Evolutionary conservation across 2,888 invertebrate genomes (phyloP).

Genomic region (Archips crataeganus): DNA sequence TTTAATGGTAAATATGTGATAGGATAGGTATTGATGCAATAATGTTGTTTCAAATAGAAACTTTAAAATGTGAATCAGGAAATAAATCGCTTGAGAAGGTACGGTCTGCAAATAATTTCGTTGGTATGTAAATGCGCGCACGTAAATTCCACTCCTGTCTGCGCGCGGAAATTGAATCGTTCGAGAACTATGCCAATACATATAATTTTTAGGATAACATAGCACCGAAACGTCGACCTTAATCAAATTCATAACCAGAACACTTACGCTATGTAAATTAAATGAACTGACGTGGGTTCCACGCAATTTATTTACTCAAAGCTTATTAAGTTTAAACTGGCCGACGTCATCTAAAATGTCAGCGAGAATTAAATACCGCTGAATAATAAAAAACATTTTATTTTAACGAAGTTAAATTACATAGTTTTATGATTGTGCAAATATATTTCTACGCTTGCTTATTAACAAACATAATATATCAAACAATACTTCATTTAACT

Average conservation of each 20-base stretch:
- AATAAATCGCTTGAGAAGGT: slow-evolving; percentile 72
- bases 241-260: slow-evolving; percentile 34
- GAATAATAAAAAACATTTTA: too few species aligned
- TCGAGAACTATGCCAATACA: slow-evolving; percentile 79
- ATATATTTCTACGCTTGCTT: too few species aligned
- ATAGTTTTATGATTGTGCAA: too few species aligned
- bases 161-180: slow-evolving; percentile 84
- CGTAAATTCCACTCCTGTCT: slow-evolving; percentile 83
- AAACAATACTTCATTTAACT: background rate
- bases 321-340: background rate
- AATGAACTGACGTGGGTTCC: slow-evolving; percentile 7
- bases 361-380: too few species aligned
- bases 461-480: too few species aligned
- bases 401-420: too few species aligned
- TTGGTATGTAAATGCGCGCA: slow-evolving; percentile 82
- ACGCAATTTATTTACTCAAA: background rate
- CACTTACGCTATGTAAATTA: slow-evolving; percentile 19
- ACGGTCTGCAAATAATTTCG: slow-evolving; percentile 82
- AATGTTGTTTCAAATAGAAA: slow-evolving; percentile 52
- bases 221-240: slow-evolving; percentile 19
- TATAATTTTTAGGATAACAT: slow-evolving; percentile 57
- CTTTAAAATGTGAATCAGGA: slow-evolving; percentile 66
- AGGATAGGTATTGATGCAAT: slow-evolving; percentile 9
- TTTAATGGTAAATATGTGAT: too few species aligned
- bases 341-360: background rate